Evolutionary conservation across 1,140 invertebrate genomes (phyloP), one percentile per base, ranked within the genome.

Genomic region (Magallana gigas): DNA sequence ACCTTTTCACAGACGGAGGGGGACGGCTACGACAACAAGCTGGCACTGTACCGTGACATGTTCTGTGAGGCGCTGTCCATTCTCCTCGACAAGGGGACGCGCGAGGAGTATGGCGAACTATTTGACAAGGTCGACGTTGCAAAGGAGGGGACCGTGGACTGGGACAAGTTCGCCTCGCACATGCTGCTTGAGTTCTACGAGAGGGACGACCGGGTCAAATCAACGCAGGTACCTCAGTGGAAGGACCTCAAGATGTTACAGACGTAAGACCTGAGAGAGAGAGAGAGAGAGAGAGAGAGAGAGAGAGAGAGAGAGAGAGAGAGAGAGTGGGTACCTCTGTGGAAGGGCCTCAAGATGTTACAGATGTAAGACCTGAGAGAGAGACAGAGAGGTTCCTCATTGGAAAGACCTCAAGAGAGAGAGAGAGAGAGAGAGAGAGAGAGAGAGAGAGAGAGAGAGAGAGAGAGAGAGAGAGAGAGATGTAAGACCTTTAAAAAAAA

Each of bases 101-200:
- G 88, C 83, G 91, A 94, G 87, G 94, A 95, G 92, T 84, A 85
- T n/a, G 92, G 88, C 58, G 94, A 95, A 82, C 83, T 95, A 23
- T 95, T 94, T 92, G 94, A 95, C 88, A 95, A 94, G 90, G 93
- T 95, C 81, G 94, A 95, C 88, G 92, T 95, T 7, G 94, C 93
- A 14, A 91, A 93, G 82, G 92, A 94, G 56, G 94, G 94, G 1
- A 92, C 84, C n/a, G 94, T 95, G 0, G 93, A 94, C 90, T 95
- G 94, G 94, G 94, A 95, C 87, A 94, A 94, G 86, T 92, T 95
- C 82, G 94, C 94, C 0, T 93, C 92, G 4, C 93, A 94, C 85
- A 94, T 95, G 93, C 86, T 95, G 88, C 91, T 94, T 8, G 94
- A 95, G 90, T 94, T 95, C 85, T 95, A 95, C 84, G 94, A 95